Base-by-base conservation (phyloP, 2,113 vertebrate species). In the Elaphurus davidianus region DNA sequence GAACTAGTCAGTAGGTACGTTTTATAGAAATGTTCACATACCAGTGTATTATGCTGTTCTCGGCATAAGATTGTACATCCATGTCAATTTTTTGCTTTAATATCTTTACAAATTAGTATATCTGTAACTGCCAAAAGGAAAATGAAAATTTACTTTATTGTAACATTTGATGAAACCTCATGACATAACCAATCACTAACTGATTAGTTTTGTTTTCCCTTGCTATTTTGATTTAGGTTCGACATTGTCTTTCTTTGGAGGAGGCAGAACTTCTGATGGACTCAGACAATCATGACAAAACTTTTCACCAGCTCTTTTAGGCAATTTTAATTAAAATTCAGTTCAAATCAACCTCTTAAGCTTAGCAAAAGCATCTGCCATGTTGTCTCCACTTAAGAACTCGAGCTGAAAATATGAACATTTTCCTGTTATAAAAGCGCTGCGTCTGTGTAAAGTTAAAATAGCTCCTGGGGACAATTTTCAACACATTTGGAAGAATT, bases 271-370 rank as follows among this genome's bases (percentile, higher is more conserved):
- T 84, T 95, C 95, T 64, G 52, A 94, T 88, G 64, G 64, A 67
- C 57, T 87, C 30, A 52, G 76, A 50, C 6, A 15, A 25, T 87
- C 71, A 79, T 27, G 40, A 57, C 45, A 90, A 85, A 96, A 67
- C 28, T 96, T 95, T 95, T 82, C 83, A 94, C n/a, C 45, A 90
- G 64, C 47, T 1, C 64, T 94, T 40, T 97, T 98, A 86, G 93
- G 89, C 90, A 97, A 74, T 93, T 97, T 95, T 91, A 97, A 98
- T 98, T 98, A 97, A 96, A 96, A 98, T 98, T 98, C 91, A 87
- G 89, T 81, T 97, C 62, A 94, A 95, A 62, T 94, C 76, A 86
- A 62, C 94, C 33, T 87, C 89, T 78, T 81, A 59, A 78, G 89
- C 94, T 95, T 94, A 87, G 85, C 59, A 87, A 97, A 97, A 94